Evolutionary conservation across 2,113 vertebrate genomes (phyloP).

Genomic region (Pitta sordida): DNA sequence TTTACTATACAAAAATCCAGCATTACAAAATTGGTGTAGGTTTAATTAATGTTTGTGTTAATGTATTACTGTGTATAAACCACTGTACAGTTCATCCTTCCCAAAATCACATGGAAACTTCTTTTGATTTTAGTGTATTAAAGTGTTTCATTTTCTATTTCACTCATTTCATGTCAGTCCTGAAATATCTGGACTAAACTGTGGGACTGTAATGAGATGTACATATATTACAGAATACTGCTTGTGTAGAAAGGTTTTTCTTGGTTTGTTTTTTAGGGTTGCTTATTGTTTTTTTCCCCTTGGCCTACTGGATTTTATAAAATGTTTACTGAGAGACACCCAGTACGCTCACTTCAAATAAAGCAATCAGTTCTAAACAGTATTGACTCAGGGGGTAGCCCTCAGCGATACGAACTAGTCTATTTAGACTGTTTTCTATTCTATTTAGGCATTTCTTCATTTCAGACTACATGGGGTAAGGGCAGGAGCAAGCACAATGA

Average conservation of each 20-base stretch:
- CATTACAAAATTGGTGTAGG: not conserved
- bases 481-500: slow-evolving; percentile 10
- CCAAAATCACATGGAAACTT: not conserved
- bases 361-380: slow-evolving; percentile 8
- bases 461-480: slow-evolving; percentile 59
- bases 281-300: not conserved
- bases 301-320: not conserved
- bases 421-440: slow-evolving; percentile 33
- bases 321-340: not conserved
- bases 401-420: not conserved
- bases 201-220: not conserved
- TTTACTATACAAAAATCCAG: not conserved
- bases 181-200: not conserved
- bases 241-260: not conserved
- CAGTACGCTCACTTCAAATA: not conserved
- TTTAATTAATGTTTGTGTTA: not conserved
- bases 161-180: not conserved
- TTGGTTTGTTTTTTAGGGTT: not conserved
- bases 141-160: not conserved
- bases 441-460: slow-evolving; percentile 60
- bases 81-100: not conserved
- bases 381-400: not conserved
- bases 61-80: not conserved
- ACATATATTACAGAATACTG: not conserved
- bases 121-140: not conserved